A percentile compares a stretch with the other conserved stretches of the same genome.
Conservation (phyloP, 1,140 invertebrate species). For the Mycetomoellerius zeteki region DNA sequence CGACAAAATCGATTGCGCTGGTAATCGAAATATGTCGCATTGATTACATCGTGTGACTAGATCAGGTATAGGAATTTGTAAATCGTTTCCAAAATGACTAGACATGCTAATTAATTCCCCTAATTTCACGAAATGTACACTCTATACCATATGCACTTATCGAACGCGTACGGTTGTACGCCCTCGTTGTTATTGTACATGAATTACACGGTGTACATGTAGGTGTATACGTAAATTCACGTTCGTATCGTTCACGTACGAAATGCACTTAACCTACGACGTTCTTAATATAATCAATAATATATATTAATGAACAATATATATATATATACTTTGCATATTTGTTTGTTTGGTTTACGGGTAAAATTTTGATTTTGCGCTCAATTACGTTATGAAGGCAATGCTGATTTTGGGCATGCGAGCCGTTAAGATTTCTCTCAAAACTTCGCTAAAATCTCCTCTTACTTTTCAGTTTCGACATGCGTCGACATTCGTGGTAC, state of each 20-base stretch:
- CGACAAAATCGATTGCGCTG: constrained; percentile 61
- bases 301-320: constrained; percentile 76
- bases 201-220: constrained; percentile 67
- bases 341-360: constrained; percentile 76
- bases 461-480: neutral
- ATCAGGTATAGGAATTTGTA: constrained; percentile 77
- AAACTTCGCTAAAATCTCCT: constrained; percentile 41
- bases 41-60: constrained; percentile 81
- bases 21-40: constrained; percentile 21
- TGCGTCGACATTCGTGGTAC: constrained; percentile 25
- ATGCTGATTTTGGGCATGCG: constrained; percentile 71
- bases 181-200: constrained; percentile 71
- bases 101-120: constrained; percentile 70
- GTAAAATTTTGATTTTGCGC: constrained; percentile 86
- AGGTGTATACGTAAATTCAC: constrained; percentile 57
- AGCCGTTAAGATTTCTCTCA: constrained; percentile 18
- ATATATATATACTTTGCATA: constrained; percentile 76
- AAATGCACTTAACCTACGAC: constrained; percentile 75
- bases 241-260: constrained; percentile 66
- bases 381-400: constrained; percentile 86
- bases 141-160: constrained; percentile 59
- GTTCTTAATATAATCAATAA: constrained; percentile 75
- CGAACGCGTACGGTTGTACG: constrained; percentile 65
- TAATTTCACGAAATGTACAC: constrained; percentile 63
- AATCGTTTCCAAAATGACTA: constrained; percentile 81